These are phyloP conservation scores for Puntigrus tetrazona DNA, from an alignment of 2,113 vertebrate species.

Conservation along the genomic window DNA sequence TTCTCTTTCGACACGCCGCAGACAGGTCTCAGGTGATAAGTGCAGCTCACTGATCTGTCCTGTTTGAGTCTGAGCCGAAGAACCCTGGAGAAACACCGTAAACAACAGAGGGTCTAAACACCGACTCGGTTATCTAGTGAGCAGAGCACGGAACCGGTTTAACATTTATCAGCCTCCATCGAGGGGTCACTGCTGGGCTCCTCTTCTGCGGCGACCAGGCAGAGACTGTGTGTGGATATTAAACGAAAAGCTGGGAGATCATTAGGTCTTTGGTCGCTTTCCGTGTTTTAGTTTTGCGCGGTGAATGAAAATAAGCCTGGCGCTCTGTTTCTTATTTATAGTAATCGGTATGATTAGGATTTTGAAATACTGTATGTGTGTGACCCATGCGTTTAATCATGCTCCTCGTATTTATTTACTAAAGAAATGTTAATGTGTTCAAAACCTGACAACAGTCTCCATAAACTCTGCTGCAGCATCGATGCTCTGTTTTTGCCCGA, in stretches of 20 bases:
- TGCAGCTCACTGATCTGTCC: constrained; percentile 41
- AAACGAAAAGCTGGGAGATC: background rate
- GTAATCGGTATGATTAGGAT: background rate
- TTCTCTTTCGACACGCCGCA: constrained; percentile 1
- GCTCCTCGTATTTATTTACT: background rate
- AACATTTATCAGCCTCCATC: background rate
- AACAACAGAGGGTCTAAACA: constrained; percentile 81
- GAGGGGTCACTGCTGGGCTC: too few relatives aligned
- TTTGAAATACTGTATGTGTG: background rate
- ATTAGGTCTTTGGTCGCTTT: background rate
- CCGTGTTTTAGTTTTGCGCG: background rate
- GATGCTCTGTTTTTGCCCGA: background rate
- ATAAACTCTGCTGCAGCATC: background rate
- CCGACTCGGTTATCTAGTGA: background rate
- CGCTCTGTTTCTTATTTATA: background rate
- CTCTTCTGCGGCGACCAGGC: too few relatives aligned
- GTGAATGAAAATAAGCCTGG: background rate
- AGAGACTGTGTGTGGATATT: too few relatives aligned
- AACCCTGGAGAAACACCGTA: too few relatives aligned
- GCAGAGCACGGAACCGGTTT: background rate
- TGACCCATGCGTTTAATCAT: background rate
- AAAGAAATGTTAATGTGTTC: background rate
- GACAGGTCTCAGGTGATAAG: constrained; percentile 50
- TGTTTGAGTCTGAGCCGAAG: too few relatives aligned
- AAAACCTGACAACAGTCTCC: background rate